Evolutionary conservation across 2,888 invertebrate genomes (phyloP).

Genomic region (Panopea generosa): DNA sequence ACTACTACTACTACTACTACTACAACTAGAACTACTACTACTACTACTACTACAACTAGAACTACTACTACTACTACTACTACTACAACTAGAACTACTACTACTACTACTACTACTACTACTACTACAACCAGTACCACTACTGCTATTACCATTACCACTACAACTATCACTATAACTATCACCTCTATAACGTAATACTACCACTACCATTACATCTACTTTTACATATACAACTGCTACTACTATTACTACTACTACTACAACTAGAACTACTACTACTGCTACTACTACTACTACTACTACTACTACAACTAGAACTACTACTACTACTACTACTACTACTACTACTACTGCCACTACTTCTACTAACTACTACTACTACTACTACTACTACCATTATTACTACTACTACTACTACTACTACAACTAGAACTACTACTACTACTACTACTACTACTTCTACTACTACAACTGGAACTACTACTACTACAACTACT

Average conservation of each 20-base stretch:
- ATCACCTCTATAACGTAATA: not conserved
- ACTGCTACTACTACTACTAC: conserved; percentile 6
- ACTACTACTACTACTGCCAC: conserved; percentile 9
- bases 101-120: too few species aligned
- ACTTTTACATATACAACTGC: not conserved
- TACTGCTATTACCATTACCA: not conserved
- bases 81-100: too few species aligned
- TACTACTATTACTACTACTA: conserved; percentile 10
- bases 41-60: too few species aligned
- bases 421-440: too few species aligned
- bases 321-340: conserved; percentile 3
- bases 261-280: conserved; percentile 5
- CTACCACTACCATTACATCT: conserved; percentile 4
- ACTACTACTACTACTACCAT: not conserved
- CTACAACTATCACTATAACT: conserved; percentile 1
- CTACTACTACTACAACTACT: too few species aligned
- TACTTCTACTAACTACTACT: not conserved
- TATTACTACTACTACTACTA: not conserved
- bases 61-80: too few species aligned
- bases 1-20: too few species aligned
- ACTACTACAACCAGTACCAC: too few species aligned
- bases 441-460: too few species aligned
- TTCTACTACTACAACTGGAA: too few species aligned
- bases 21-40: too few species aligned
- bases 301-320: conserved; percentile 6